phyloP scores from a whole-genome alignment of 1,140 invertebrate genomes.

The Zaprionus africanus region DNA sequence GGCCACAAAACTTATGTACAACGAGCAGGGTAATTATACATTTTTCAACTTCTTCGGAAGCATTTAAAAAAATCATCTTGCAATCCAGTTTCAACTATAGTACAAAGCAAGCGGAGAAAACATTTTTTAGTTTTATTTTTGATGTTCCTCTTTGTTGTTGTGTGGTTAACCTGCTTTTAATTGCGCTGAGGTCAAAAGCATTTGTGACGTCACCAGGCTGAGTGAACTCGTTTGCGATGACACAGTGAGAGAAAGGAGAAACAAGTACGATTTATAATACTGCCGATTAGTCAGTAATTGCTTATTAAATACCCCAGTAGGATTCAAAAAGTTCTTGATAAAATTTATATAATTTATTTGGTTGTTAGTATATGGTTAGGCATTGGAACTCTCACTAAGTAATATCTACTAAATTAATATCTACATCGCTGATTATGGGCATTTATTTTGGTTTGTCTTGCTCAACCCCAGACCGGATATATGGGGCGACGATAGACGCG shows the following conservation, averaged over 20 bases:
- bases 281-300: neutral
- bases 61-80: constrained; percentile 29
- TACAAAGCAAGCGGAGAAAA: constrained; percentile 30
- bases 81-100: constrained; percentile 58
- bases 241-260: constrained; percentile 55
- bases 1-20: constrained; percentile 34
- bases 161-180: constrained; percentile 58
- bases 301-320: neutral
- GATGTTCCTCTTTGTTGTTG: constrained; percentile 25
- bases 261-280: constrained; percentile 2
- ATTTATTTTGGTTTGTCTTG: neutral
- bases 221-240: constrained; percentile 29
- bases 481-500: constrained; percentile 60
- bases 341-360: constrained; percentile 49
- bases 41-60: constrained; percentile 68
- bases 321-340: neutral
- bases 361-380: constrained; percentile 40
- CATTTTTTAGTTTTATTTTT: constrained; percentile 49
- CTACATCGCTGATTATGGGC: neutral
- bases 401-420: constrained; percentile 1
- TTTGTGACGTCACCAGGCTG: constrained; percentile 55
- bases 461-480: constrained; percentile 61
- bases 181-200: constrained; percentile 71
- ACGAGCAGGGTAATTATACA: constrained; percentile 14
- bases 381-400: constrained; percentile 3